Conservation (phyloP, 2,888 invertebrate species). For the Aspidiotus destructor region DNA sequence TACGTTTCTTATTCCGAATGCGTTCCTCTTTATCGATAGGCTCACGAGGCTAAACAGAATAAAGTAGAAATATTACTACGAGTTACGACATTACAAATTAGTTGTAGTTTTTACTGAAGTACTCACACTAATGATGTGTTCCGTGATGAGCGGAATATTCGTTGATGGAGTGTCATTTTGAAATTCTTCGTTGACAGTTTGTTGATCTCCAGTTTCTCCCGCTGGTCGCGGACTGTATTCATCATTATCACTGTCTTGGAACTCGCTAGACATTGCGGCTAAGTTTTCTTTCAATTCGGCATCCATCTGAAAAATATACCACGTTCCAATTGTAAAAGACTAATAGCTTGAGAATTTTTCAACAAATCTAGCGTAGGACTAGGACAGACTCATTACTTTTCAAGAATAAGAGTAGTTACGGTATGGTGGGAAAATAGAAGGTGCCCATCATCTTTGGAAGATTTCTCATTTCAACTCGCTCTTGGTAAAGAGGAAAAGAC, state of each 20-base stretch:
- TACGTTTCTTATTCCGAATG: constrained; percentile 12
- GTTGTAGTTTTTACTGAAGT: constrained; percentile 2
- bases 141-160: constrained; percentile 47
- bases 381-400: too few relatives aligned
- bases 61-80: background rate
- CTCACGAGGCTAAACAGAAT: constrained; percentile 22
- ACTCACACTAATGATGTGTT: constrained; percentile 57
- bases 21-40: constrained; percentile 21
- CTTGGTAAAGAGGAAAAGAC: too few relatives aligned
- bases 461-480: too few relatives aligned
- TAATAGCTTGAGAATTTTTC: too few relatives aligned
- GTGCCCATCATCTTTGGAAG: too few relatives aligned
- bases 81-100: background rate
- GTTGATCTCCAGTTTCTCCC: constrained; percentile 1
- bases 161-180: background rate
- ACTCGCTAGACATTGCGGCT: constrained; percentile 30
- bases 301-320: constrained; percentile 12
- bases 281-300: constrained; percentile 37
- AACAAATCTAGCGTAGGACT: too few relatives aligned
- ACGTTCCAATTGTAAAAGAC: too few relatives aligned
- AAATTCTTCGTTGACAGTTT: background rate
- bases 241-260: constrained; percentile 27
- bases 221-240: constrained; percentile 12
- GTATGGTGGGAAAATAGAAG: too few relatives aligned
- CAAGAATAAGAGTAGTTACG: too few relatives aligned